These are phyloP conservation scores for Alcedo quadribrachys DNA, from an alignment of 2,797 vertebrate species.

Conservation along the genomic window DNA sequence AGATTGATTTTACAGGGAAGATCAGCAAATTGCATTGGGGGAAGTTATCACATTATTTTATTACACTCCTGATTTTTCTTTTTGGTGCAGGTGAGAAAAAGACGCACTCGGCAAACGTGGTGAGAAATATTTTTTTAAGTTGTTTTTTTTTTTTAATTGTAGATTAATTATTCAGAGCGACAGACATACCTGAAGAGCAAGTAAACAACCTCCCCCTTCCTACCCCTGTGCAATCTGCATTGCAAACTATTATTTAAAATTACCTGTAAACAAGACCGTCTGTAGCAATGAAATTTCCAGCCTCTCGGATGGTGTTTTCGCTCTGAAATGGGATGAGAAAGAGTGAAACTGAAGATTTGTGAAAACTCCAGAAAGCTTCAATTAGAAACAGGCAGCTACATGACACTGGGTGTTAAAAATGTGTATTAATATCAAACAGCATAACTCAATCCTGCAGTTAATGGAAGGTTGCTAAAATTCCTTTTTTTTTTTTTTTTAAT, in stretches of 20 bases:
- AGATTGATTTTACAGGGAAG: slow-evolving; percentile 58
- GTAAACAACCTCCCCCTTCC: slow-evolving; percentile 34
- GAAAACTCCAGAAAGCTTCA: background rate
- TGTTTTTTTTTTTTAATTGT: background rate
- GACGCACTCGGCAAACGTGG: background rate
- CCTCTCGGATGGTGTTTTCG: background rate
- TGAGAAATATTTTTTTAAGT: background rate
- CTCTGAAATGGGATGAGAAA: background rate
- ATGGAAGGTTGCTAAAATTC: slow-evolving; percentile 18
- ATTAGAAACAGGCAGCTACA: background rate
- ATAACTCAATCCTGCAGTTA: background rate
- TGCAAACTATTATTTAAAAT: slow-evolving; percentile 37
- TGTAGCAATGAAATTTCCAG: background rate
- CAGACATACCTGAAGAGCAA: slow-evolving; percentile 38
- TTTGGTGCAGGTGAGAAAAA: slow-evolving; percentile 19
- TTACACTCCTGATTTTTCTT: background rate
- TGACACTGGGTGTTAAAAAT: background rate
- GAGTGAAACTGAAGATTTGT: background rate
- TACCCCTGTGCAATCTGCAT: slow-evolving; percentile 1
- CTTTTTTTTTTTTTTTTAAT: background rate
- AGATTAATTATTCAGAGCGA: slow-evolving; percentile 49
- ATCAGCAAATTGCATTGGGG: slow-evolving; percentile 68
- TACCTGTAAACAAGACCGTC: background rate
- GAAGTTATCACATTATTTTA: slow-evolving; percentile 59
- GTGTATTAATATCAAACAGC: background rate